phyloP scores from a whole-genome alignment of 2,797 vertebrate species.

The Muscicapa comitata region DNA sequence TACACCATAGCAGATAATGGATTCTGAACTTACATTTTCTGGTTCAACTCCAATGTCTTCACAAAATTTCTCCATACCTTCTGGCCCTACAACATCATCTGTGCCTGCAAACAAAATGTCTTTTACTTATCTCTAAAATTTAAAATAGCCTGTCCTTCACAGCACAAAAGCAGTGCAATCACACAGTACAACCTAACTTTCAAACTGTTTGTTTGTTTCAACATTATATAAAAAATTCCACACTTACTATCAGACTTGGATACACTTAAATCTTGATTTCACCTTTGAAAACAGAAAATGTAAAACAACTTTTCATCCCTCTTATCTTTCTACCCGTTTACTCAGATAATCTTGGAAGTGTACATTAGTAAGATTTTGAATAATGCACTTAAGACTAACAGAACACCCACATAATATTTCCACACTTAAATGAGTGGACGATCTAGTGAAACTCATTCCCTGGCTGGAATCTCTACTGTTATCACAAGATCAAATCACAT shows the following conservation, averaged over 20 bases:
- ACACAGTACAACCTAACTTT: neutral
- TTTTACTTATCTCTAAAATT: neutral
- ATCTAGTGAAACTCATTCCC: neutral
- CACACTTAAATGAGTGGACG: rapidly evolving
- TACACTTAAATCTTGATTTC: neutral
- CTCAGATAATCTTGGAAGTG: neutral
- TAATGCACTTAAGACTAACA: neutral
- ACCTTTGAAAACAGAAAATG: neutral
- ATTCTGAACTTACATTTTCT: constrained; percentile 87
- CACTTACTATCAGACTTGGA: neutral
- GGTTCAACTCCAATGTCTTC: constrained; percentile 99
- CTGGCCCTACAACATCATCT: constrained; percentile 94
- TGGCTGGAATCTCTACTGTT: neutral
- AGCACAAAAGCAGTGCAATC: neutral
- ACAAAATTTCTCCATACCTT: constrained; percentile 99
- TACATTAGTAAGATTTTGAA: neutral
- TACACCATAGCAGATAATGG: neutral
- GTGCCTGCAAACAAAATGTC: constrained; percentile 78
- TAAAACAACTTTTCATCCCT: neutral
- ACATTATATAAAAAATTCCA: neutral
- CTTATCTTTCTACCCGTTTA: neutral
- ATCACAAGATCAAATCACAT: neutral
- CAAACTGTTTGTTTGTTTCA: neutral
- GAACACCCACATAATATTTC: neutral
- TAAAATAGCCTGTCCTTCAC: neutral